phyloP scores from a whole-genome alignment of 2,113 vertebrate genomes.

The Camelus bactrianus region DNA sequence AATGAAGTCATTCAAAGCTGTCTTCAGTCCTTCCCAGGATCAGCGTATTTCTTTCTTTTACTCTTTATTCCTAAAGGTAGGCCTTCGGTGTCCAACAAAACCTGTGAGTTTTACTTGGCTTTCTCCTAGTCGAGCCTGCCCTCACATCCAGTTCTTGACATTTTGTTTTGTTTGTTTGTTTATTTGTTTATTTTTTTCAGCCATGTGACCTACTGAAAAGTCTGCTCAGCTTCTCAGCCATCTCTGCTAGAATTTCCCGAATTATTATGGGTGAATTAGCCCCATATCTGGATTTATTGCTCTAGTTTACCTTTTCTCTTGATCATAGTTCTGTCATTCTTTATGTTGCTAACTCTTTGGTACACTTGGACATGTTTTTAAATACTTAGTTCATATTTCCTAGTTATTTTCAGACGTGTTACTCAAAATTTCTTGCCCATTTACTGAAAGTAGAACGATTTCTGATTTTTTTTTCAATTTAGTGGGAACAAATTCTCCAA shows the following conservation, averaged over 20 bases:
- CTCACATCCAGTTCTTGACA: not conserved
- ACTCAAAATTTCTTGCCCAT: not conserved
- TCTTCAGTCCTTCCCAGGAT: not conserved
- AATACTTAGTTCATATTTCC: not conserved
- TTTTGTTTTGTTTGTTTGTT: too few relatives aligned
- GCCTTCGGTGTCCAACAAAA: not conserved
- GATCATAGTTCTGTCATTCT: not conserved
- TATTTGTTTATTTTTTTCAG: not conserved
- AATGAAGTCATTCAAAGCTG: not conserved
- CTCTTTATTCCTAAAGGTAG: not conserved
- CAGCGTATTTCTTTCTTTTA: not conserved
- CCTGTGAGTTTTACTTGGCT: not conserved
- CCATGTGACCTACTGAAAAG: not conserved
- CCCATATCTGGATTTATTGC: not conserved
- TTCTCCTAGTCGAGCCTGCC: not conserved
- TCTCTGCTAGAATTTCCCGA: not conserved
- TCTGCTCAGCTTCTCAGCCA: not conserved
- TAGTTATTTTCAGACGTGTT: not conserved
- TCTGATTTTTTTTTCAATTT: slow-evolving; percentile 22
- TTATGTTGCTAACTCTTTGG: not conserved
- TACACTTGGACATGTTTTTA: not conserved
- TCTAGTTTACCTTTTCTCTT: not conserved
- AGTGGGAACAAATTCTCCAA: not conserved
- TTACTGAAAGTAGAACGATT: not conserved
- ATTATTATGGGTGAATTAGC: not conserved